phyloP scores from a whole-genome alignment of 2,113 vertebrate species.

The Lasiurus borealis region DNA sequence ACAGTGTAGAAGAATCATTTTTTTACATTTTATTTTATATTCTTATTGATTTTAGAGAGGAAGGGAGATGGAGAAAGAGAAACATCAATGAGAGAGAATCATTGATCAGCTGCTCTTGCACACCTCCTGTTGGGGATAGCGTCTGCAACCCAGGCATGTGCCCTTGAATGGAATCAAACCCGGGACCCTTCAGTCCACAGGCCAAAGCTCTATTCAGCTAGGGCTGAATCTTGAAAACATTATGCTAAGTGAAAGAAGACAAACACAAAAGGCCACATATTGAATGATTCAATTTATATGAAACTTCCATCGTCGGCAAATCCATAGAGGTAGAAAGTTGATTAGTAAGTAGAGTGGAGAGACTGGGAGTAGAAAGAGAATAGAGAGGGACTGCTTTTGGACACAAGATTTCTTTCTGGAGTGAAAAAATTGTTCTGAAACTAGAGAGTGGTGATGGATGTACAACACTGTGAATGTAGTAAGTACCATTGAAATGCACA shows the following conservation, averaged over 20 bases:
- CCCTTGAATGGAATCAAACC: too few relatives aligned
- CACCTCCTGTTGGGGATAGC: too few relatives aligned
- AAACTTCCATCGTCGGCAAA: slow-evolving; percentile 21
- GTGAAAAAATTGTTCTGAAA: slow-evolving; percentile 23
- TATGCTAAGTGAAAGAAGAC: slow-evolving; percentile 1
- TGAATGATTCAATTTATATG: not conserved
- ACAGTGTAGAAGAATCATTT: not conserved
- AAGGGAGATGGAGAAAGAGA: too few relatives aligned
- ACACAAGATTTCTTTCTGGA: not conserved
- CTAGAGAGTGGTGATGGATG: not conserved
- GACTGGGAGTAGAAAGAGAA: not conserved
- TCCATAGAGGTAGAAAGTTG: not conserved
- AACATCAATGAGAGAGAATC: too few relatives aligned
- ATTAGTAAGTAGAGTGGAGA: not conserved
- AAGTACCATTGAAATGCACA: not conserved
- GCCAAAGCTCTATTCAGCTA: too few relatives aligned
- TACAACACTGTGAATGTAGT: not conserved
- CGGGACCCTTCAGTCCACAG: too few relatives aligned
- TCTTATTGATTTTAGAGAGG: too few relatives aligned
- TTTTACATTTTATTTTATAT: too few relatives aligned
- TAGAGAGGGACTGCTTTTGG: not conserved
- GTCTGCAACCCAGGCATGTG: too few relatives aligned
- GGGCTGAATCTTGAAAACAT: not conserved
- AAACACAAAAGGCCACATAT: not conserved
- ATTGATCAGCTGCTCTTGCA: too few relatives aligned